These are phyloP conservation scores for Sparus aurata DNA, from an alignment of 2,797 vertebrate genomes.

Conservation along the genomic window DNA sequence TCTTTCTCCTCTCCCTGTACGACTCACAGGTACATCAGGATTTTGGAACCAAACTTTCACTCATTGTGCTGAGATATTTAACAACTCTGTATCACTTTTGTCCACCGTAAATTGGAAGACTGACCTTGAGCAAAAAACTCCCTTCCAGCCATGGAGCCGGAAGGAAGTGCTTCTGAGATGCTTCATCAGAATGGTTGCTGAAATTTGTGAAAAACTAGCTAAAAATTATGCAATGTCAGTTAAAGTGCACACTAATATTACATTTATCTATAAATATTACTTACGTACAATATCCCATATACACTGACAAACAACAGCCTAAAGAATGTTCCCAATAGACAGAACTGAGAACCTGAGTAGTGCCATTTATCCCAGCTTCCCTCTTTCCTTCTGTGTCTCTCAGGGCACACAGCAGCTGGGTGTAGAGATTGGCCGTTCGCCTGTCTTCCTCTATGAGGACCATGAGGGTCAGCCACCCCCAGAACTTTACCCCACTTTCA, in stretches of 20 bases:
- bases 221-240: not conserved
- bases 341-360: not conserved
- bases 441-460: constrained; percentile 95
- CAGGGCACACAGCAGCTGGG: constrained; percentile 93
- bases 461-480: constrained; percentile 92
- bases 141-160: not conserved
- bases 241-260: not conserved
- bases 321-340: not conserved
- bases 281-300: not conserved
- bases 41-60: not conserved
- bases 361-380: not conserved
- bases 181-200: not conserved
- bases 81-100: not conserved
- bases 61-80: not conserved
- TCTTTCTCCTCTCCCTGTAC: constrained; percentile 95
- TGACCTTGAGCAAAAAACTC: not conserved
- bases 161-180: not conserved
- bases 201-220: not conserved
- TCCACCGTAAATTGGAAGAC: not conserved
- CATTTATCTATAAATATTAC: not conserved
- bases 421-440: constrained; percentile 93
- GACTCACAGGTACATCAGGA: constrained; percentile 84
- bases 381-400: not conserved
- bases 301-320: not conserved
- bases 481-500: constrained; percentile 94